Percentiles rank a stretch among this genome's conserved stretches.
These are phyloP conservation scores for Nautilus pompilius DNA, from an alignment of 1,140 invertebrate genomes.

Conservation along the genomic window DNA sequence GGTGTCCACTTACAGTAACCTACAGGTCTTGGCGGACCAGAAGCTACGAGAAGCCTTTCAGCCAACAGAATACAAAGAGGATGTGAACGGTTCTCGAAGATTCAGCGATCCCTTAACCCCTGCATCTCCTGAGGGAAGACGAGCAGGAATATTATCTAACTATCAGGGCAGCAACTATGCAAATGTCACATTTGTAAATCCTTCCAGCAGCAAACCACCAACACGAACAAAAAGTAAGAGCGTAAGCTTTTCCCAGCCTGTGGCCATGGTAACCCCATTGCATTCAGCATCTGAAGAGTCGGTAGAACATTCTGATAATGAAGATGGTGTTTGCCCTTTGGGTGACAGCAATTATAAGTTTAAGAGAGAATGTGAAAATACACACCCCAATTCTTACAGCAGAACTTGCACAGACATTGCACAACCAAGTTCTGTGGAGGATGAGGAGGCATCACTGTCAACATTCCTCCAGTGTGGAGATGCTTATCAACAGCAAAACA, in stretches of 20 bases:
- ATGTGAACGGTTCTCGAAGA: constrained; percentile 13
- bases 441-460: too few species aligned
- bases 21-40: constrained; percentile 19
- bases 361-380: too few species aligned
- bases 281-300: constrained; percentile 44
- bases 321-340: too few species aligned
- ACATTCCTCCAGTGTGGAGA: too few species aligned
- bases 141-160: constrained; percentile 4
- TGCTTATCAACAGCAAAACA: too few species aligned
- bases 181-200: constrained; percentile 12
- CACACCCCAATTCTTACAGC: too few species aligned
- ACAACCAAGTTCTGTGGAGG: too few species aligned
- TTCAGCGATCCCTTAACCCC: constrained; percentile 2
- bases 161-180: constrained; percentile 8
- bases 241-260: constrained; percentile 43
- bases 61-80: too few species aligned
- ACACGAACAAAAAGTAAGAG: constrained; percentile 33
- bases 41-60: constrained; percentile 26
- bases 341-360: too few species aligned
- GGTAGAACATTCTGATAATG: too few species aligned
- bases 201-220: constrained; percentile 12
- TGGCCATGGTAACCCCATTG: constrained; percentile 45
- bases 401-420: too few species aligned
- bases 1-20: constrained; percentile 33
- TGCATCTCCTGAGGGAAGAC: neutral